Evolutionary conservation across 2,888 invertebrate species (phyloP).

Genomic region (Nemapogon koenigi): DNA sequence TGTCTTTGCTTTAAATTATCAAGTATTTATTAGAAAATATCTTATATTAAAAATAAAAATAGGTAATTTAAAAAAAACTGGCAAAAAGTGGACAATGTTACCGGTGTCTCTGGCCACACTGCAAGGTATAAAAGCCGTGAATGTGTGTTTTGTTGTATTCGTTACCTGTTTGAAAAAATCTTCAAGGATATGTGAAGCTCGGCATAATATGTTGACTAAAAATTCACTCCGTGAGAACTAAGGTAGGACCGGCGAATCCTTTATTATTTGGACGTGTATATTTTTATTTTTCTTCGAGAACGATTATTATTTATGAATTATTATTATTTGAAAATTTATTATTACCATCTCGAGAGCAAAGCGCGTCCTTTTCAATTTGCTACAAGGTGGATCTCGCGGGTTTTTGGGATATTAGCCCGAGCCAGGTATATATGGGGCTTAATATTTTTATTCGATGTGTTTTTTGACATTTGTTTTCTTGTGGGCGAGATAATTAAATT

Average conservation of each 20-base stretch:
- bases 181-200: too few relatives aligned
- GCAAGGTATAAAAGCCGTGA: too few relatives aligned
- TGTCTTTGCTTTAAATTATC: too few relatives aligned
- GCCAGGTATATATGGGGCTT: conserved; percentile 14
- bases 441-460: conserved; percentile 22
- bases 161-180: too few relatives aligned
- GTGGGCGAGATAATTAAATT: conserved; percentile 47
- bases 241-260: conserved; percentile 53
- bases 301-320: conserved; percentile 66
- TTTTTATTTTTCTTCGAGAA: conserved; percentile 57
- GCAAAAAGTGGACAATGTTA: too few relatives aligned
- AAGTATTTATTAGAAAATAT: too few relatives aligned
- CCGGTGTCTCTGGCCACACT: too few relatives aligned
- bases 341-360: conserved; percentile 46
- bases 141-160: too few relatives aligned
- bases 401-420: too few relatives aligned
- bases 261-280: conserved; percentile 62
- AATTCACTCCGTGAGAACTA: conserved; percentile 40
- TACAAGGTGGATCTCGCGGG: conserved; percentile 39
- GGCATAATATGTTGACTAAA: conserved; percentile 11
- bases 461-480: conserved; percentile 46
- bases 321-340: conserved; percentile 64
- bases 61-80: too few relatives aligned
- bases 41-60: too few relatives aligned
- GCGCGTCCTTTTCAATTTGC: conserved; percentile 62